phyloP scores from a whole-genome alignment of 2,888 invertebrate species.

The Balanococcus diminutus region DNA sequence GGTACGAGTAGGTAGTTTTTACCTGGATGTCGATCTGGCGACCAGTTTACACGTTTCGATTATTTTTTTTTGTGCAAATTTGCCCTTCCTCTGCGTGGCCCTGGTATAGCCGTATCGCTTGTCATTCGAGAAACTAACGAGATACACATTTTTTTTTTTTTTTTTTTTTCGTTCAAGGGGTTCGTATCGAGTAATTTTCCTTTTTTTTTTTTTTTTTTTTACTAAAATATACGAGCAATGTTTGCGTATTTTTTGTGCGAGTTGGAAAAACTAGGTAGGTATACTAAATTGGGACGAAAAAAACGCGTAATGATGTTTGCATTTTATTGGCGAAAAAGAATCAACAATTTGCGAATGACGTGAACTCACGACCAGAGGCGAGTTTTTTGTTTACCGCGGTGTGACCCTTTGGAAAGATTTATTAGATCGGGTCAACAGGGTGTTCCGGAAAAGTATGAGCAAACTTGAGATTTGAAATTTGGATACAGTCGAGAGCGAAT shows the following conservation, averaged over 20 bases:
- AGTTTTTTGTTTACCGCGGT: background rate
- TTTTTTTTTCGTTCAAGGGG: background rate
- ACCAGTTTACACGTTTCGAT: background rate
- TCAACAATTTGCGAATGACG: background rate
- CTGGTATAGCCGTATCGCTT: no score
- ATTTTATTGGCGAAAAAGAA: background rate
- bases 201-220: background rate
- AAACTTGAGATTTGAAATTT: no score
- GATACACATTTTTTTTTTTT: background rate
- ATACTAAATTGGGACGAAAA: no score
- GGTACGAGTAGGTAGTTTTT: background rate
- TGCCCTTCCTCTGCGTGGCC: background rate
- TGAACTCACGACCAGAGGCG: background rate
- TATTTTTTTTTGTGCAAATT: constrained; percentile 30
- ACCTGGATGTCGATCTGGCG: background rate
- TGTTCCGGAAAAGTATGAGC: background rate
- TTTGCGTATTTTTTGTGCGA: background rate
- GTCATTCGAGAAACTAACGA: background rate
- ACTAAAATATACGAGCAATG: background rate
- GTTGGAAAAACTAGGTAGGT: no score
- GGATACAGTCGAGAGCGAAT: no score
- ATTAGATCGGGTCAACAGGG: background rate
- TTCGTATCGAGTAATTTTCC: background rate
- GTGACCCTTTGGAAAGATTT: background rate
- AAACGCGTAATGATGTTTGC: background rate